Evolutionary conservation across 2,797 vertebrate species (phyloP), one percentile per base, ranked within the genome.

Genomic region (Chelon labrosus): DNA sequence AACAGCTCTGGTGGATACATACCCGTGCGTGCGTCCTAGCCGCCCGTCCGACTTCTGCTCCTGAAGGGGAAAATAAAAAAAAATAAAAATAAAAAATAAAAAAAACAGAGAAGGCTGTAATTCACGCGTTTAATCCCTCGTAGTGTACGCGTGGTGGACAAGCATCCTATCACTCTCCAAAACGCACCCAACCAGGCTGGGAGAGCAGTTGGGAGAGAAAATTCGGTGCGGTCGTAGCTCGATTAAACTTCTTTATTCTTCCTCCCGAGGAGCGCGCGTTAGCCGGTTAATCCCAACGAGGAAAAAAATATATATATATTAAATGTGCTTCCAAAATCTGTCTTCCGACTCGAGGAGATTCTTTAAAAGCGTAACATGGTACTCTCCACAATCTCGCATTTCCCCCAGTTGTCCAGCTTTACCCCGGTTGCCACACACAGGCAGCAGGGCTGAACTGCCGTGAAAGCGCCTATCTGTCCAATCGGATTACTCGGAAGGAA

Each of bases 381-480:
- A 59, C 91, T 91, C 89, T 92, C 90, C 90, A 83, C 90, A 82
- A 89, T 86, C 90, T 89, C 90, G 91, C 91, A 67, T 91, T 91
- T 90, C 91, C 87, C 87, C 86, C 79, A 74, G 85, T 92, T 91
- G 89, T 89, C 87, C 92, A 89, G 91, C 82, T 89, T 49, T 79
- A 88, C 82, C 89, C 93, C 79, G 94, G 89, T 93, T 94, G 92
- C 95, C 95, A 95, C 95, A 94, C 94, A 94, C 95, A 94, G 93
- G 91, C 94, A 94, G 93, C 85, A 83, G 85, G 94, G 93, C 94
- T 90, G 94, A 94, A 90, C 95, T 89, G 95, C 95, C 94, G 94
- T 93, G 94, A 94, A 94, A 95, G 94, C 92, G 92, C 89, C 94
- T 91, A 92, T 91, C 93, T 92, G 93, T 93, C 94, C 94, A 96